Conservation (phyloP, 2,888 invertebrate species). For the Ophonus ardosiacus region DNA sequence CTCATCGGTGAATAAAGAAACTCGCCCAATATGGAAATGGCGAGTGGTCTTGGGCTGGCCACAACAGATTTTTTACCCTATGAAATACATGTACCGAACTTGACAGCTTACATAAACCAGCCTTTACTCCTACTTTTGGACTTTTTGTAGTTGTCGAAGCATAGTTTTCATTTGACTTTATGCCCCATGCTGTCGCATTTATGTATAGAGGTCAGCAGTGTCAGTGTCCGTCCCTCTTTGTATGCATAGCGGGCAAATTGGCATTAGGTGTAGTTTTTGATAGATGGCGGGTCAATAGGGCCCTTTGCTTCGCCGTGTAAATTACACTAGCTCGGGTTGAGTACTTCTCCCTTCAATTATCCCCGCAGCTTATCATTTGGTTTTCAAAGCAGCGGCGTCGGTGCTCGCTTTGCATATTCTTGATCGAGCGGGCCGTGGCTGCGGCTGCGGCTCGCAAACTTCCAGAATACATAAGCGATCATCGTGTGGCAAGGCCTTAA, state of each 20-base stretch:
- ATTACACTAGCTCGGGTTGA: slow-evolving; percentile 58
- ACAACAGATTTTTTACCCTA: no score
- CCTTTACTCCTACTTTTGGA: no score
- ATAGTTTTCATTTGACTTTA: no score
- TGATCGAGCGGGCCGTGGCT: slow-evolving; percentile 38
- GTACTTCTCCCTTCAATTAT: slow-evolving; percentile 70
- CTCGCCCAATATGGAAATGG: no score
- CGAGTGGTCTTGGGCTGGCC: no score
- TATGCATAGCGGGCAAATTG: background rate
- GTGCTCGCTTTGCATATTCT: slow-evolving; percentile 59
- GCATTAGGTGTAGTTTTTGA: background rate
- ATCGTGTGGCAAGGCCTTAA: slow-evolving; percentile 55
- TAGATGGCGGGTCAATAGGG: background rate
- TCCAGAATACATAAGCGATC: slow-evolving; percentile 61
- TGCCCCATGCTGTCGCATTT: no score
- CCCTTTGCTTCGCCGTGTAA: slow-evolving; percentile 38
- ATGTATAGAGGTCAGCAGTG: no score
- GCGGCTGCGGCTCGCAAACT: slow-evolving; percentile 54
- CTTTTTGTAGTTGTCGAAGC: no score
- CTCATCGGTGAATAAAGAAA: no score
- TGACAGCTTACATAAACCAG: no score
- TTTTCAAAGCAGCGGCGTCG: slow-evolving; percentile 69
- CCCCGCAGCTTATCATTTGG: slow-evolving; percentile 71
- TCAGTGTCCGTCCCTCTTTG: no score
- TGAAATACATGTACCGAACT: no score